Conservation (phyloP, 2,797 vertebrate genomes). For the Coreius guichenoti region DNA sequence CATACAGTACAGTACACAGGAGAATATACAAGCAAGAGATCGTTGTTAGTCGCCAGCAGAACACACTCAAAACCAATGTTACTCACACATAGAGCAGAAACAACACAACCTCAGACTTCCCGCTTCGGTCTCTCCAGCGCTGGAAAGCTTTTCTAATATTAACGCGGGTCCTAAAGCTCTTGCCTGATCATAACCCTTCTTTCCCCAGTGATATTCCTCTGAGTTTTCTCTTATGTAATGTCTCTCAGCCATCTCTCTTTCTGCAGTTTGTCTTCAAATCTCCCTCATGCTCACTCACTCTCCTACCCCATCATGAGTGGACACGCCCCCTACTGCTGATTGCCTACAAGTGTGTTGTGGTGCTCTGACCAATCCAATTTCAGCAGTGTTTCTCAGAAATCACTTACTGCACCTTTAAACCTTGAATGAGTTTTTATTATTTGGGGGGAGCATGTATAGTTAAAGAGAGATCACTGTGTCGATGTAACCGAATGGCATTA, state of each 20-base stretch:
- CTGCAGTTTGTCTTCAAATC: neutral
- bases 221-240: neutral
- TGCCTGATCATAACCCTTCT: too few relatives aligned
- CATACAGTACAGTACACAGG: too few relatives aligned
- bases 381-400: neutral
- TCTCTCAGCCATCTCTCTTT: neutral
- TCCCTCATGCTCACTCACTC: neutral
- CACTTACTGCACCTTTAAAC: neutral
- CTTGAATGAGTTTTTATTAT: neutral
- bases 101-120: too few relatives aligned
- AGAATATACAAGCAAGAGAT: too few relatives aligned
- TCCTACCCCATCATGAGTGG: neutral
- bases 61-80: neutral
- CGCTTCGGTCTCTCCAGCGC: too few relatives aligned
- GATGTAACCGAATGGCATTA: conserved; percentile 12
- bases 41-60: too few relatives aligned
- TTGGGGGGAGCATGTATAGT: neutral
- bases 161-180: too few relatives aligned
- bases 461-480: neutral
- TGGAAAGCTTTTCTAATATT: too few relatives aligned
- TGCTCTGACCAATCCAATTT: neutral
- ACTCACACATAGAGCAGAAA: too few relatives aligned
- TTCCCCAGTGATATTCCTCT: neutral
- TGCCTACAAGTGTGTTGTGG: neutral
- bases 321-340: neutral